phyloP scores from a whole-genome alignment of 2,888 invertebrate genomes.

The Drosophila hamatofila region DNA sequence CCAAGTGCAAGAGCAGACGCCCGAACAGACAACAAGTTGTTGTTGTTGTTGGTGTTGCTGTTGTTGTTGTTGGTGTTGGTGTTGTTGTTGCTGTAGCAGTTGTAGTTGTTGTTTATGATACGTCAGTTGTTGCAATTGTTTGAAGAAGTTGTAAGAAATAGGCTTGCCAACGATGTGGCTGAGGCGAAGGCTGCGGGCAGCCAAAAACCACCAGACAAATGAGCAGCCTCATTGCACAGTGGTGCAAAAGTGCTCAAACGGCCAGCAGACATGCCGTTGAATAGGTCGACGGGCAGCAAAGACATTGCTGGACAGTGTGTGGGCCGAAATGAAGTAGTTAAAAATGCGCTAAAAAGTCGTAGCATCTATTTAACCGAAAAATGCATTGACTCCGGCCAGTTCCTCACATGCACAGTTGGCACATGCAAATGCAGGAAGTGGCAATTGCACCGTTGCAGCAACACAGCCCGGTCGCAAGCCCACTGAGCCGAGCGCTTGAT shows the following conservation, averaged over 20 bases:
- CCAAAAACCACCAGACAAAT: conserved; percentile 57
- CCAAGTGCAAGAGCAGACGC: conserved; percentile 67
- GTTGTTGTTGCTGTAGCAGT: conserved; percentile 36
- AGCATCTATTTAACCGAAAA: conserved; percentile 54
- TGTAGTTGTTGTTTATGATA: conserved; percentile 68
- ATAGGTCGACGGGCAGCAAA: conserved; percentile 3
- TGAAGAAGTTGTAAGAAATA: conserved; percentile 81
- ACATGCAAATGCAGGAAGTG: conserved; percentile 80
- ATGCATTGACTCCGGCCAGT: conserved; percentile 50
- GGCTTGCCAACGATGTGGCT: conserved; percentile 57
- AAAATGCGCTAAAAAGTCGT: conserved; percentile 52
- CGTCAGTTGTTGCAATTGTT: conserved; percentile 75
- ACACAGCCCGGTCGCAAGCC: conserved; percentile 20
- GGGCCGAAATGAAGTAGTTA: conserved; percentile 57
- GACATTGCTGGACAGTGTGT: conserved; percentile 21
- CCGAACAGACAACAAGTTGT: conserved; percentile 49
- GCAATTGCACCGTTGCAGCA: conserved; percentile 43
- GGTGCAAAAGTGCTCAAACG: conserved; percentile 22
- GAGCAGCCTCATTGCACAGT: conserved; percentile 59
- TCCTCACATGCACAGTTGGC: conserved; percentile 18
- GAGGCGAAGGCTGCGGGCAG: conserved; percentile 31
- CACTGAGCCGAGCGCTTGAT: conserved; percentile 60
- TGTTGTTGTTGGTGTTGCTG: conserved; percentile 2
- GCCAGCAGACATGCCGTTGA: not conserved
- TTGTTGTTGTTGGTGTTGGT: conserved; percentile 8